phyloP scores from a whole-genome alignment of 64 coral and sea anemone genomes.

The Astreopora myriophthalma region DNA sequence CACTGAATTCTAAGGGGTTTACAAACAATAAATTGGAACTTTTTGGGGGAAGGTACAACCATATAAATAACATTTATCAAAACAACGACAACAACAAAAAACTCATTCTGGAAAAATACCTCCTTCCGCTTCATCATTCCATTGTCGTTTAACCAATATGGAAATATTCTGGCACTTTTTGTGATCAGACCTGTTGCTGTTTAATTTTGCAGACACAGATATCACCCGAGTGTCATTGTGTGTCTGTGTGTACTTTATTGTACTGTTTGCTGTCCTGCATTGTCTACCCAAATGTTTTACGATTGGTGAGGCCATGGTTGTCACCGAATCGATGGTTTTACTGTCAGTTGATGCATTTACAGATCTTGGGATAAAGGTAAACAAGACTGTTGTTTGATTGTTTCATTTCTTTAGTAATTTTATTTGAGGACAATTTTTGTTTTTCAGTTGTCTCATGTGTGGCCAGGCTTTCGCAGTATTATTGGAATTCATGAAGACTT shows the following conservation, averaged over 20 bases:
- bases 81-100: no score
- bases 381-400: no score
- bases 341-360: slow-evolving; percentile 62
- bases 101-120: no score
- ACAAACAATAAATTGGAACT: no score
- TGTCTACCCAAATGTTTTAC: slow-evolving; percentile 62
- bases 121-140: no score
- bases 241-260: slow-evolving; percentile 41
- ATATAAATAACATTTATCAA: no score
- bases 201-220: slow-evolving; percentile 44
- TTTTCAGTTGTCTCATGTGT: slow-evolving; percentile 1
- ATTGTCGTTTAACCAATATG: no score
- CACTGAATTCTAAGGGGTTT: no score
- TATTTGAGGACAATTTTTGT: background rate
- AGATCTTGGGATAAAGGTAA: slow-evolving; percentile 64
- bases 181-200: background rate
- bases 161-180: no score
- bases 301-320: slow-evolving; percentile 70
- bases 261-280: slow-evolving; percentile 36
- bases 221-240: slow-evolving; percentile 2
- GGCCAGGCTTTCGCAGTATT: background rate
- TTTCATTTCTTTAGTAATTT: no score
- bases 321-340: slow-evolving; percentile 38
- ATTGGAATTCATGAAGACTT: slow-evolving; percentile 15
- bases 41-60: no score